phyloP scores from a whole-genome alignment of 2,113 vertebrate species.

The Gymnarchus niloticus region DNA sequence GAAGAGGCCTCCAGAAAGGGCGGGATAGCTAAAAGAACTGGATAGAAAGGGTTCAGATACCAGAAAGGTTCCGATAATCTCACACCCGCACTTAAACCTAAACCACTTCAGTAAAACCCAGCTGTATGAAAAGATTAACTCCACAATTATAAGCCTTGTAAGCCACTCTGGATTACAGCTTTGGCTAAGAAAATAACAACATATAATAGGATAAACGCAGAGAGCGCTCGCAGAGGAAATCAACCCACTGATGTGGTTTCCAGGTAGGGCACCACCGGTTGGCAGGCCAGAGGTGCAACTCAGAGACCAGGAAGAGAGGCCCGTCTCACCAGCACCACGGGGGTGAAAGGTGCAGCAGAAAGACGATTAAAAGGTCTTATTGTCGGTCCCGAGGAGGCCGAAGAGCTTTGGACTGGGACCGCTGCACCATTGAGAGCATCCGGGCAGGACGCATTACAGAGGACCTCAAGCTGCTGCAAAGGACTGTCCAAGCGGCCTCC shows the following conservation, averaged over 20 bases:
- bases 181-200: not conserved
- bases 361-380: not conserved
- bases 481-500: too few species aligned
- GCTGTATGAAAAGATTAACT: conserved; percentile 11
- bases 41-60: not conserved
- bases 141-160: conserved; percentile 10
- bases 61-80: not conserved
- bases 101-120: not conserved
- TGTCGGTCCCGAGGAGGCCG: too few species aligned
- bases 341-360: not conserved
- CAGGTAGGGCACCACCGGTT: not conserved
- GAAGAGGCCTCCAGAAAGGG: too few species aligned
- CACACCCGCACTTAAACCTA: not conserved
- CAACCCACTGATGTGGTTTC: not conserved
- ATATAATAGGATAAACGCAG: not conserved
- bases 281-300: not conserved
- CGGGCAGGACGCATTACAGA: too few species aligned
- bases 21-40: not conserved
- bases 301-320: not conserved
- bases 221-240: not conserved
- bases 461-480: too few species aligned
- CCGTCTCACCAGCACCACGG: not conserved
- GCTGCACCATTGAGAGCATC: too few species aligned
- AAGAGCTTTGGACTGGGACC: too few species aligned
- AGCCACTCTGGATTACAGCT: conserved; percentile 1